Evolutionary conservation across 2,113 vertebrate genomes (phyloP).

Genomic region (Tauraco erythrolophus): DNA sequence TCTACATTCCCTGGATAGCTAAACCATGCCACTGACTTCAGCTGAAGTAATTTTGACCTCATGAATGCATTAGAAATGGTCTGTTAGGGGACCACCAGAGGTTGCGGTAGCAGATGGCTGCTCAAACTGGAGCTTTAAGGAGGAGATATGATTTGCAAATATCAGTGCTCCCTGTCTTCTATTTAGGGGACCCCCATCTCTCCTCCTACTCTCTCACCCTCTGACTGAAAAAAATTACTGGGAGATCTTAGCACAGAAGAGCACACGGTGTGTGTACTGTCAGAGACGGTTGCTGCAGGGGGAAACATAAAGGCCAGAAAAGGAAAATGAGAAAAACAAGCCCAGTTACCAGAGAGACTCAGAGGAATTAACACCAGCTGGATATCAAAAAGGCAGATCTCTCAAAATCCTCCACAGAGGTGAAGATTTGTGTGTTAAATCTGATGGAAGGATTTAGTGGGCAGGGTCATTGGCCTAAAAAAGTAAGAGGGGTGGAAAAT

Average conservation of each 20-base stretch:
- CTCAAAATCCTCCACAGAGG: neutral
- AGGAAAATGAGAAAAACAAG: neutral
- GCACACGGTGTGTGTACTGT: neutral
- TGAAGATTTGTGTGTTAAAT: conserved; percentile 18
- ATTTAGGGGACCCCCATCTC: neutral
- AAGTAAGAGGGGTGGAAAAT: conserved; percentile 14
- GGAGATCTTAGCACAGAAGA: neutral
- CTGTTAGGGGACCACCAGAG: neutral
- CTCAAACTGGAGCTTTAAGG: neutral
- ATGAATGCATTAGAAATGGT: conserved; percentile 1
- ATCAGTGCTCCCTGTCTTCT: neutral
- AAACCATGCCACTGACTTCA: neutral
- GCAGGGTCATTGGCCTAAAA: neutral
- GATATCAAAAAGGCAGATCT: neutral
- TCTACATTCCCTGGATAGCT: conserved; percentile 12
- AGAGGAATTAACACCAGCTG: neutral
- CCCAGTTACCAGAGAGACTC: neutral
- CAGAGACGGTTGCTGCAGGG: neutral
- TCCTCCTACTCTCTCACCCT: neutral
- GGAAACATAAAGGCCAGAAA: neutral
- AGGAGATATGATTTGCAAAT: neutral
- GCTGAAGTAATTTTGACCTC: conserved; percentile 27
- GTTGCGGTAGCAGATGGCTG: neutral
- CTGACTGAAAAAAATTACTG: neutral
- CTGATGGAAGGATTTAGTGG: conserved; percentile 15